Percentiles rank a stretch among this genome's conserved stretches.
phyloP scores from a whole-genome alignment of 2,113 vertebrate species.

The Pituophis catenifer region DNA sequence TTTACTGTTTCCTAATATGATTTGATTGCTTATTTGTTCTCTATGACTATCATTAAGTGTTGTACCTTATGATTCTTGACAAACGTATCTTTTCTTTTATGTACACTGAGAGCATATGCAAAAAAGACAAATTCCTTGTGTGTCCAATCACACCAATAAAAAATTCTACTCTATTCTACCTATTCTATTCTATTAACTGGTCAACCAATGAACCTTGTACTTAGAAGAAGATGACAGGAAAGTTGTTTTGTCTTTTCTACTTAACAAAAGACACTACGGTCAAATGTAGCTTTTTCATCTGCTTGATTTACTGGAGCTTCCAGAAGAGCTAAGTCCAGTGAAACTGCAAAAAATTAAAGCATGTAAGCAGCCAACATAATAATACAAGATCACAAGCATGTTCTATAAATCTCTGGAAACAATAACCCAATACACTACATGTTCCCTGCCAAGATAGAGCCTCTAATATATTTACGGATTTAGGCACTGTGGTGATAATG shows the following conservation, averaged over 20 bases:
- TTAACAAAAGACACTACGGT: neutral
- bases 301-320: neutral
- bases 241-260: neutral
- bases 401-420: neutral
- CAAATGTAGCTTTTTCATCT: neutral
- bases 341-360: neutral
- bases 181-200: slow-evolving; percentile 23
- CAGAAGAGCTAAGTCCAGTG: neutral
- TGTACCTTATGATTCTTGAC: too few relatives aligned
- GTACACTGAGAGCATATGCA: too few relatives aligned
- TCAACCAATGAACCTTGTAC: slow-evolving; percentile 50
- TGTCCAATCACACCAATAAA: too few relatives aligned
- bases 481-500: neutral
- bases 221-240: slow-evolving; percentile 40
- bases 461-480: neutral
- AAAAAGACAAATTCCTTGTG: too few relatives aligned
- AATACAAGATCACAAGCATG: neutral
- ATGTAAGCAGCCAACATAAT: neutral
- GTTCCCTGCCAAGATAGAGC: neutral
- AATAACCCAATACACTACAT: neutral
- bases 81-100: too few relatives aligned
- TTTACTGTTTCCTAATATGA: too few relatives aligned
- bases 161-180: too few relatives aligned
- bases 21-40: too few relatives aligned
- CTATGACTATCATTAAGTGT: too few relatives aligned